Base-by-base conservation (phyloP, 2,888 invertebrate species). In the Meliscaeva auricollis region DNA sequence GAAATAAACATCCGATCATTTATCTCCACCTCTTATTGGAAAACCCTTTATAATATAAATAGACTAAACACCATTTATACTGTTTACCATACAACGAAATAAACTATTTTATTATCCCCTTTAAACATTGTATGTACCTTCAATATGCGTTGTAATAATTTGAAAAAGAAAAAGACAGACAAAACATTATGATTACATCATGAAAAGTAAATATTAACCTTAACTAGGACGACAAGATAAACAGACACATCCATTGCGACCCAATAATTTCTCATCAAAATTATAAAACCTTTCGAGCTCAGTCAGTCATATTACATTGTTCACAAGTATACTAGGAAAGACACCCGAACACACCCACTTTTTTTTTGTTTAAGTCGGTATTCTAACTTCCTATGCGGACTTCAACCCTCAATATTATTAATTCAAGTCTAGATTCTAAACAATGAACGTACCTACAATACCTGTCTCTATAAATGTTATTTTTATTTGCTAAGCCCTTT, bases 401-500 rank as follows among this genome's bases (percentile, higher is more conserved):
- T 46, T 46, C 32, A 62, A 46, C 15, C 46, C 64, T 30, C 7
- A 17, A 46, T 38, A 9, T 13, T 1, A 46, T 17, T 11, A 30
- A 62, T 62, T 46, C 62, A 41, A 26, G 41, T 41, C 8, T 17
- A 11, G 6, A 32, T 17, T 32, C 15, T 9, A 38, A 38, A 58
- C 58, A 58, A 58, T 17, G 35, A 58, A 13, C 13, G 1, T 58
- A 11, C 6, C 8, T 3, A 48, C 20, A 11, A 9, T 17, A 46
- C 17, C 1, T 46, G 8, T 20, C 22, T 66, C 8, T 7, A 8
- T 11, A 0, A 20, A 17, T 66, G 32, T 68, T 60, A 11, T 48
- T 52, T 52, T 50, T 50, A 20, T 78, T 64, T 50, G 35, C 35
- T 35, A 50, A 68, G 66, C 66, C 70, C 46, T 64, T 76, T 52